Conservation (phyloP, 2,888 invertebrate species). For the Acanthoscelides obtectus region DNA sequence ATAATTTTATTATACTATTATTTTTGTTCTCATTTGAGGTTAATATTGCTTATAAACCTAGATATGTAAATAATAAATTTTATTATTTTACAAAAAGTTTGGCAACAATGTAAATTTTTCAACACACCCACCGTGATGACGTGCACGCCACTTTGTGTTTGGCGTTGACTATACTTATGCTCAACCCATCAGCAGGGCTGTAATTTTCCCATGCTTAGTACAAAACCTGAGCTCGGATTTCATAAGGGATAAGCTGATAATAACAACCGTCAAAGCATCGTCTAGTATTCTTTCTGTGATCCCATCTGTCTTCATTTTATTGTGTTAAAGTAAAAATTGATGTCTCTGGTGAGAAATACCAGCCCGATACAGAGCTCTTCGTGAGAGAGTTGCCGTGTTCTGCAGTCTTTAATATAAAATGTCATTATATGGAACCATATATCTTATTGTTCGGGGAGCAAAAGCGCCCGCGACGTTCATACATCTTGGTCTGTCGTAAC, state of each 20-base stretch:
- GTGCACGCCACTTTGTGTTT: too few species aligned
- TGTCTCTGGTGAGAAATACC: constrained; percentile 13
- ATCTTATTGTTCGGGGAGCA: constrained; percentile 2
- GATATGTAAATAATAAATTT: too few species aligned
- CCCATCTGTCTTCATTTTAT: constrained; percentile 18
- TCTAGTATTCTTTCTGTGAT: constrained; percentile 15
- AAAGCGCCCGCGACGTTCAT: not conserved
- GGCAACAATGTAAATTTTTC: too few species aligned
- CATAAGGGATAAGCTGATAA: not conserved
- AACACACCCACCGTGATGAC: too few species aligned
- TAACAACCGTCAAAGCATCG: constrained; percentile 11
- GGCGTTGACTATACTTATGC: too few species aligned
- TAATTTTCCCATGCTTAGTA: not conserved
- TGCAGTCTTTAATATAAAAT: constrained; percentile 4
- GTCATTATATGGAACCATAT: constrained; percentile 1
- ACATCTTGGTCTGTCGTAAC: constrained; percentile 2
- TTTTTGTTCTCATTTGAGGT: too few species aligned
- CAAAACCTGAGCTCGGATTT: not conserved
- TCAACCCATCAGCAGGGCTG: not conserved
- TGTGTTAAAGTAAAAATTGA: constrained; percentile 16
- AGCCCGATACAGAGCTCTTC: constrained; percentile 8
- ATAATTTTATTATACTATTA: too few species aligned
- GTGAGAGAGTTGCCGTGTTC: constrained; percentile 11
- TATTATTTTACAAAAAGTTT: too few species aligned
- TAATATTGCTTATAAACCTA: too few species aligned